phyloP scores from a whole-genome alignment of 37 sponge, comb jelly and placozoan species.

The Spongilla lacustris region DNA sequence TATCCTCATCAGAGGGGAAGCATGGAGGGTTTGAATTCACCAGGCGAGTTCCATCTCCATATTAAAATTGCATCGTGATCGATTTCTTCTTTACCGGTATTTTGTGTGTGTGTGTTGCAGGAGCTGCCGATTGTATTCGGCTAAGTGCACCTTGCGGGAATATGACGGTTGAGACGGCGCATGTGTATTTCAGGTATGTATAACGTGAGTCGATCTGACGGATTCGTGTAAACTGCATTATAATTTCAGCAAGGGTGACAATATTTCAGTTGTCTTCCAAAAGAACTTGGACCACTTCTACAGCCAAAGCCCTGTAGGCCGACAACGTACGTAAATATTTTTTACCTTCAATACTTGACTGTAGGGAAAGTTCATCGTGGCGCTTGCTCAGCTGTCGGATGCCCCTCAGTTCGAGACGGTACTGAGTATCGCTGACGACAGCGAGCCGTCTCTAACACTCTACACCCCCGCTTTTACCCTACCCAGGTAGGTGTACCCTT shows the following conservation, averaged over 20 bases:
- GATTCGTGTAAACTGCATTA: neutral
- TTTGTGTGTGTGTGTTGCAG: constrained; percentile 30
- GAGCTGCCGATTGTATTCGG: constrained; percentile 59
- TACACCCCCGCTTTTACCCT: constrained; percentile 24
- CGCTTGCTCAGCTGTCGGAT: neutral
- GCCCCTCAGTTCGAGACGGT: neutral
- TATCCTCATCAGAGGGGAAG: constrained; percentile 79
- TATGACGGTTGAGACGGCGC: constrained; percentile 11
- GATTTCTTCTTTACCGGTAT: neutral
- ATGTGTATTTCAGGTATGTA: constrained; percentile 38
- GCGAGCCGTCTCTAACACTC: constrained; percentile 27
- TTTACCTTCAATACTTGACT: neutral
- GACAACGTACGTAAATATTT: neutral
- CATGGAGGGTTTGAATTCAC: constrained; percentile 45
- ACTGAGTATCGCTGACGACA: constrained; percentile 18
- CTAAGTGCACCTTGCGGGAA: constrained; percentile 54
- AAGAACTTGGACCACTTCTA: constrained; percentile 88
- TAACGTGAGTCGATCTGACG: neutral
- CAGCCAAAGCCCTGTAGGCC: constrained; percentile 39
- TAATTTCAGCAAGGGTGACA: constrained; percentile 36
- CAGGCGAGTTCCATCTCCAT: constrained; percentile 41
- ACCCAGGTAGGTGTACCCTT: constrained; percentile 33
- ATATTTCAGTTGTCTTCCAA: constrained; percentile 68
- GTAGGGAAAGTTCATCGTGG: constrained; percentile 39
- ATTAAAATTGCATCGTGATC: neutral